Conservation (phyloP, 2,797 vertebrate species). For the Sebastes cheni region DNA sequence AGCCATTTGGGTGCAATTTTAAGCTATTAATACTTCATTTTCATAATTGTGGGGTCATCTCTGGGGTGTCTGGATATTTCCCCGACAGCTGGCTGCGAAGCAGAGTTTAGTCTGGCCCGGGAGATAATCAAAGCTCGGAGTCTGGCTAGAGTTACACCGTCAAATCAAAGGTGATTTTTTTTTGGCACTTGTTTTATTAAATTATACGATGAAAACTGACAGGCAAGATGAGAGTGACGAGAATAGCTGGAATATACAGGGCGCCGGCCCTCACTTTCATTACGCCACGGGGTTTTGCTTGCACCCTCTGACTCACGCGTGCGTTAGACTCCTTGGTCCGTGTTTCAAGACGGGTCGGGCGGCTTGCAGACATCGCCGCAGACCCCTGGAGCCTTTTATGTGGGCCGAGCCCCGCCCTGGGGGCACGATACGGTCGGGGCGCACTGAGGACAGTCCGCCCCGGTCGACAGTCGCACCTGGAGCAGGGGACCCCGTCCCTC, state of each 20-base stretch:
- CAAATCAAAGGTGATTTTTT: slow-evolving; percentile 68
- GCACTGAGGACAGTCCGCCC: too few species aligned
- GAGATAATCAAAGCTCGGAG: slow-evolving; percentile 70
- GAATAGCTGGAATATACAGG: slow-evolving; percentile 11
- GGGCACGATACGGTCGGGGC: too few species aligned
- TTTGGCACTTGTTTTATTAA: slow-evolving; percentile 56
- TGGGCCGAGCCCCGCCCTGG: too few species aligned
- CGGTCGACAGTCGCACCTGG: too few species aligned
- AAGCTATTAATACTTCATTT: slow-evolving; percentile 85
- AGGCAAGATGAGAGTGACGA: slow-evolving; percentile 38
- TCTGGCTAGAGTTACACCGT: slow-evolving; percentile 63
- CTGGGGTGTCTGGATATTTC: slow-evolving; percentile 79
- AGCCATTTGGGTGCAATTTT: slow-evolving; percentile 85
- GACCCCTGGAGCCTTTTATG: too few species aligned
- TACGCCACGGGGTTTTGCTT: too few species aligned
- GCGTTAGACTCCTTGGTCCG: too few species aligned
- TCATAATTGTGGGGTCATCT: slow-evolving; percentile 83
- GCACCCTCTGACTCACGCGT: too few species aligned
- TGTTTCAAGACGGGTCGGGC: too few species aligned
- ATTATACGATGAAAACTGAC: slow-evolving; percentile 46
- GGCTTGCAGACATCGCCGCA: too few species aligned
- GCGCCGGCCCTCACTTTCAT: too few species aligned
- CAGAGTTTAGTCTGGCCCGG: slow-evolving; percentile 66
- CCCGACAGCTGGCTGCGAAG: slow-evolving; percentile 74
- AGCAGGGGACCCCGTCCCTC: too few species aligned